Evolutionary conservation across 2,888 invertebrate genomes (phyloP).

Genomic region (Zygothrica quintamaculata): DNA sequence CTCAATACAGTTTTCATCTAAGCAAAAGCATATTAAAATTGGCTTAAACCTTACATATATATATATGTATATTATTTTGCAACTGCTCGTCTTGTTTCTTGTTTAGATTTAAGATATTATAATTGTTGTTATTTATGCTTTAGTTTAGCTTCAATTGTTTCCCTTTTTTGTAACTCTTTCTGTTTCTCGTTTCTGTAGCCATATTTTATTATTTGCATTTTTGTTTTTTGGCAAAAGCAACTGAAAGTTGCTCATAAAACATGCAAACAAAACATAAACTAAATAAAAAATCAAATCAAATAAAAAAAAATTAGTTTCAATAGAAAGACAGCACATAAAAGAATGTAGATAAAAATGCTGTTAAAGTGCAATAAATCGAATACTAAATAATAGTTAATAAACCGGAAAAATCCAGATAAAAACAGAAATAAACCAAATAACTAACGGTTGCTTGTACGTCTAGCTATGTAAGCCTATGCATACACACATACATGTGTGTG

Average conservation of each 20-base stretch:
- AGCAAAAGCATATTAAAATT: background rate
- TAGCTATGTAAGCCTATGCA: constrained; percentile 51
- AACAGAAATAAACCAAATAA: constrained; percentile 4
- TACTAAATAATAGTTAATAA: constrained; percentile 8
- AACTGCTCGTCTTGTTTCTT: constrained; percentile 15
- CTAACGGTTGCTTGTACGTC: constrained; percentile 57
- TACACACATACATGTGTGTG: constrained; percentile 30
- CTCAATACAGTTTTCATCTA: too few species aligned
- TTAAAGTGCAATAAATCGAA: constrained; percentile 47
- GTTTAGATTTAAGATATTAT: constrained; percentile 49
- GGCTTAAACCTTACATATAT: background rate
- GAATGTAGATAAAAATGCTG: constrained; percentile 26
- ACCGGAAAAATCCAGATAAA: constrained; percentile 16
- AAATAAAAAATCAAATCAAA: constrained; percentile 3
- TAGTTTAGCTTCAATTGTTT: constrained; percentile 33
- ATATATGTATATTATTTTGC: background rate
- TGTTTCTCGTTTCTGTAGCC: constrained; percentile 32
- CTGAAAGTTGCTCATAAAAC: constrained; percentile 43
- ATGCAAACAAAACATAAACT: constrained; percentile 15
- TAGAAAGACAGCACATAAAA: constrained; percentile 7
- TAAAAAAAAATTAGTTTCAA: constrained; percentile 14
- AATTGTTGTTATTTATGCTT: constrained; percentile 43
- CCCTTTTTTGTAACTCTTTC: constrained; percentile 17
- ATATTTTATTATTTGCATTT: constrained; percentile 49
- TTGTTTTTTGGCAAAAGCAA: constrained; percentile 37